These are phyloP conservation scores for Malaclemys terrapin DNA, from an alignment of 2,113 vertebrate species.

Conservation along the genomic window DNA sequence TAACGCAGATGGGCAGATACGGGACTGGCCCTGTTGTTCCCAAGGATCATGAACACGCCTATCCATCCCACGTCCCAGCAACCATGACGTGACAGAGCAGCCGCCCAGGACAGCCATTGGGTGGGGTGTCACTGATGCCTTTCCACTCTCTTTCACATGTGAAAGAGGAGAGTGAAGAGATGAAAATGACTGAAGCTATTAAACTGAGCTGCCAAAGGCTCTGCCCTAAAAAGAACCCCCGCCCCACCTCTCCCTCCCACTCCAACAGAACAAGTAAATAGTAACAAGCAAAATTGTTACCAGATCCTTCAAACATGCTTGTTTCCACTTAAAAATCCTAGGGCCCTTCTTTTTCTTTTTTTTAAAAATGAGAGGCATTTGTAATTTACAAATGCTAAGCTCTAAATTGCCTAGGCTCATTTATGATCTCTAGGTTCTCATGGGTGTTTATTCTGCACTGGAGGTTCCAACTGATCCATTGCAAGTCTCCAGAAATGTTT, in stretches of 20 bases:
- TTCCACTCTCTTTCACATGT: background rate
- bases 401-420: background rate
- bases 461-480: background rate
- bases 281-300: background rate
- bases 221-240: background rate
- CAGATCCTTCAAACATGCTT: accelerated
- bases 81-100: background rate
- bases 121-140: background rate
- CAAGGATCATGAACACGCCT: background rate
- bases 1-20: background rate
- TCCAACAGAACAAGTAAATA: background rate
- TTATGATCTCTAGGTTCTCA: background rate
- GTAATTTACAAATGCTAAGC: background rate
- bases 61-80: background rate
- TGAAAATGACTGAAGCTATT: background rate
- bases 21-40: background rate
- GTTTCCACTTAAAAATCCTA: background rate
- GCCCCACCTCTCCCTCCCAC: background rate
- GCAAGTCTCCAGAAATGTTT: constrained; percentile 15
- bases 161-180: background rate
- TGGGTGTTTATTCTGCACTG: background rate
- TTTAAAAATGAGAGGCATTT: background rate
- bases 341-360: background rate
- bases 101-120: background rate
- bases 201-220: background rate